Evolutionary conservation across 2,888 invertebrate species (phyloP), one percentile per base, ranked within the genome.

Genomic region (Teleogryllus oceanicus): DNA sequence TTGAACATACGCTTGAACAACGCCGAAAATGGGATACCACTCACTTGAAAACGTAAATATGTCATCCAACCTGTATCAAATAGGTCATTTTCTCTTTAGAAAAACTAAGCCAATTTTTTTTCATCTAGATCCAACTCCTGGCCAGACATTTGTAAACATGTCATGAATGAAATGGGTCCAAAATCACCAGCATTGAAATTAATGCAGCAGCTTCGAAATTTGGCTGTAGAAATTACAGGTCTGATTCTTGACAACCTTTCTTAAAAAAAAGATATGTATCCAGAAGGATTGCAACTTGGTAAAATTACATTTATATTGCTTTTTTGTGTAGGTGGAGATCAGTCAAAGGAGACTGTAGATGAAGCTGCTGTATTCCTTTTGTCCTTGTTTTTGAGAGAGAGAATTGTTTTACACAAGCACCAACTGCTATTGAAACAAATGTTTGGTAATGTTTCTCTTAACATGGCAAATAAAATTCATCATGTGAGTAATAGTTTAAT

Each of bases 301-400:
- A 18, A 18, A 18, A n/a, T 62, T 62, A n/a, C 3, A 16, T 8
- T n/a, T 62, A 13, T n/a, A 76, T 21, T 80, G 2, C 77, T 78
- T 74, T 13, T 81, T 83, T 83, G 77, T 77, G 5, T 50, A 82
- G 83, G 84, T 84, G 86, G 84, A 37, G 93, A 92, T 76, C 90
- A 90, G 83, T 84, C 90, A 62, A 87, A 89, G 82, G 89, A 90
- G 81, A 86, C 92, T 11, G 87, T 92, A 12, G 91, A 93, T 83
- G 92, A 92, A 86, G 90, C 92, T 1, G 86, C 91, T 0, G 87
- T 93, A 0, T 89, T 90, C 83, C 86, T 91, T 0, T 87, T 94
- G 2, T 88, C 90, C 83, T 86, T 92, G 85, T 90, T 94, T 84
- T 86, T 93, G 2, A 89, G 91, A 78, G 89, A 91, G 80, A 89